Evolutionary conservation across 2,797 vertebrate species (phyloP).

Genomic region (Sciurus carolinensis): DNA sequence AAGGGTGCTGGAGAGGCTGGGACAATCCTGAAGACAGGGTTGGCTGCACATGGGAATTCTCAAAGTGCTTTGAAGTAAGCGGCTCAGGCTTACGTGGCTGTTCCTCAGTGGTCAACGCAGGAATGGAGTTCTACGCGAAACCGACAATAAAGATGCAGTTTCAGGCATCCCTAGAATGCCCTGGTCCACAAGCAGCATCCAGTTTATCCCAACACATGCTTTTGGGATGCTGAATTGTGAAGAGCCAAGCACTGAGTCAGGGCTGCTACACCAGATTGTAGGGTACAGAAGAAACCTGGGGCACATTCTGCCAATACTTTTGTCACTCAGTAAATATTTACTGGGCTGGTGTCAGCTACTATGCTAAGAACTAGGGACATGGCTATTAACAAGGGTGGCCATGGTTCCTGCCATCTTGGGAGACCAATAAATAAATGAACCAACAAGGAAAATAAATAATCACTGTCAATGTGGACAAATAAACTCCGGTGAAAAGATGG

Average conservation of each 20-base stretch:
- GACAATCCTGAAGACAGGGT: background rate
- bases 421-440: background rate
- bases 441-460: background rate
- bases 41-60: background rate
- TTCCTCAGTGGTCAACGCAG: background rate
- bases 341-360: background rate
- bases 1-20: background rate
- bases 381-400: background rate
- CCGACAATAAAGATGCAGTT: accelerated
- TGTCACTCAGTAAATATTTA: background rate
- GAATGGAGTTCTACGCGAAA: background rate
- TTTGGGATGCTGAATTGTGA: background rate
- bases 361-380: background rate
- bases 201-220: accelerated
- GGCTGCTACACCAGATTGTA: background rate
- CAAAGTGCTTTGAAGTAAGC: background rate
- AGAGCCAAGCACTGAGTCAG: background rate
- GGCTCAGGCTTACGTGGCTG: background rate
- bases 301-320: background rate
- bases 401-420: background rate
- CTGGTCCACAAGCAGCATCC: accelerated
- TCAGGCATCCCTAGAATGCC: background rate
- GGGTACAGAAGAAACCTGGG: background rate
- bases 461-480: background rate
- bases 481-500: background rate